These are phyloP conservation scores for Athrips mouffetella DNA, from an alignment of 2,888 invertebrate genomes.

Conservation along the genomic window DNA sequence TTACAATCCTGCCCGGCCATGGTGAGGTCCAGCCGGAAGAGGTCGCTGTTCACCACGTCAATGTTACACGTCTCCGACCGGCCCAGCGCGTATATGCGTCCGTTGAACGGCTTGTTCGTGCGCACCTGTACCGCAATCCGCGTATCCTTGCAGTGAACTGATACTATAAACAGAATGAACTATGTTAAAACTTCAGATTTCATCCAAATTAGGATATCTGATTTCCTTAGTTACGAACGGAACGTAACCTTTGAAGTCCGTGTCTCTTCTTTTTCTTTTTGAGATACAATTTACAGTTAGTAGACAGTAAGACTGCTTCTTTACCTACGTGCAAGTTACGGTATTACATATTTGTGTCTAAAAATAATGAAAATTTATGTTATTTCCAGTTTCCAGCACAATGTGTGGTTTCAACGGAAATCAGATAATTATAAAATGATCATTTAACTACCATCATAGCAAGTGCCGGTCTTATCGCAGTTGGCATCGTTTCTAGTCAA, in stretches of 20 bases:
- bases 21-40: constrained; percentile 93
- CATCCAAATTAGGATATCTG: no score
- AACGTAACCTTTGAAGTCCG: no score
- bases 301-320: no score
- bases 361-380: constrained; percentile 15
- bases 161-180: constrained; percentile 88
- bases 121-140: constrained; percentile 94
- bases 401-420: not conserved
- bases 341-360: no score
- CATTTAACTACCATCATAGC: constrained; percentile 85
- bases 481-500: constrained; percentile 88
- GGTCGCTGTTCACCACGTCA: constrained; percentile 94
- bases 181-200: no score
- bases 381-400: not conserved
- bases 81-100: constrained; percentile 94
- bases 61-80: constrained; percentile 97
- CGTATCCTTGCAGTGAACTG: constrained; percentile 96
- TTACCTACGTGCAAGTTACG: no score
- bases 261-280: no score
- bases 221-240: no score
- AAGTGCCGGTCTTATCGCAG: constrained; percentile 96
- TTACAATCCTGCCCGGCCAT: constrained; percentile 97
- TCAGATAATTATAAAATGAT: not conserved
- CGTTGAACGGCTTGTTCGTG: constrained; percentile 96
- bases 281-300: no score